Conservation (phyloP, 2,113 vertebrate species). For the Cairina moschata region DNA sequence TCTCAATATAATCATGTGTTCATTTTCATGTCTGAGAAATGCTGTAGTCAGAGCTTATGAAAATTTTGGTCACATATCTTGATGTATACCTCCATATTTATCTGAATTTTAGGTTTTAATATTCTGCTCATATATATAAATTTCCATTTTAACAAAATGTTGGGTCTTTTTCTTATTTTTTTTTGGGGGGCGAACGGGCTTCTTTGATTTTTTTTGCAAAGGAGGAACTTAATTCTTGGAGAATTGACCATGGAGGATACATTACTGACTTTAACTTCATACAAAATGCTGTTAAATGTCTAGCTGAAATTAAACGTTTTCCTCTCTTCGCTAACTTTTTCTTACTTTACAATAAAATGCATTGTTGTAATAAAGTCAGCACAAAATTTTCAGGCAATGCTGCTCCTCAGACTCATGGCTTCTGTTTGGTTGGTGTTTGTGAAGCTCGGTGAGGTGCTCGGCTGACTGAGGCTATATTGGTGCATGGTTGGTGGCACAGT, state of each 20-base stretch:
- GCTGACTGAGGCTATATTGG: slow-evolving; percentile 14
- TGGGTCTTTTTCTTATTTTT: background rate
- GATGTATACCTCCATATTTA: background rate
- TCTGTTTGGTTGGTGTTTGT: slow-evolving; percentile 34
- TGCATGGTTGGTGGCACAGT: background rate
- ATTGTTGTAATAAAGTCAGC: slow-evolving; percentile 7
- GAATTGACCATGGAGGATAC: background rate
- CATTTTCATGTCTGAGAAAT: background rate
- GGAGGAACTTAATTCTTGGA: background rate
- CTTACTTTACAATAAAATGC: background rate
- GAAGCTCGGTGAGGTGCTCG: slow-evolving; percentile 4
- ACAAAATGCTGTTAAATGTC: background rate
- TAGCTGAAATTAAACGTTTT: background rate
- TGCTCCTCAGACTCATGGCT: slow-evolving; percentile 20
- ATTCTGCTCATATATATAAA: background rate
- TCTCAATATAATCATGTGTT: background rate
- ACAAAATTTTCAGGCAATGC: slow-evolving; percentile 14
- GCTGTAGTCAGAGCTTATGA: background rate
- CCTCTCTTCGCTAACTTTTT: background rate
- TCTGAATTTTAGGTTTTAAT: background rate
- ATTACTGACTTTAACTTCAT: background rate
- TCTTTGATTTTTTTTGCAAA: background rate
- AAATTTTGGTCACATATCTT: background rate
- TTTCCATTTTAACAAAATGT: background rate
- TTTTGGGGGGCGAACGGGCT: accelerated